Conservation (phyloP, 2,113 vertebrate species). For the Nannospalax galili region DNA sequence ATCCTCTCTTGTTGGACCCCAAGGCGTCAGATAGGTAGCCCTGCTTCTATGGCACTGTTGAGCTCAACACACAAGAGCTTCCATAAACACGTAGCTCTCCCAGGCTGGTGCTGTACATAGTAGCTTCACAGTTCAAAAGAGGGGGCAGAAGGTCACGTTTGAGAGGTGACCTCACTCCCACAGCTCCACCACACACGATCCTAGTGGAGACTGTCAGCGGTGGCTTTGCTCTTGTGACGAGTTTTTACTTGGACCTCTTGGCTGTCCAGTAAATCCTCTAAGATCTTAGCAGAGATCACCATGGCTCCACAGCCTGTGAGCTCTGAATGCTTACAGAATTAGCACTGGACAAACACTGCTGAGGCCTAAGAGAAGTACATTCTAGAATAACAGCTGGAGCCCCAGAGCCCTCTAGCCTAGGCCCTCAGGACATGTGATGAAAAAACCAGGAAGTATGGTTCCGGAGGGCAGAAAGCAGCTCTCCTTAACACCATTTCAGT, state of each 20-base stretch:
- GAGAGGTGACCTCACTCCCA: background rate
- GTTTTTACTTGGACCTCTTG: background rate
- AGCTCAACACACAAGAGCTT: too few relatives aligned
- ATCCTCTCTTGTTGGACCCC: background rate
- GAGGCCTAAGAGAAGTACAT: background rate
- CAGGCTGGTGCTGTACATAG: fast-evolving
- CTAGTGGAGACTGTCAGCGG: background rate
- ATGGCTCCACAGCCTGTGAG: background rate
- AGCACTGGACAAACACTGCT: background rate
- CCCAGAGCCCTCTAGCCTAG: background rate
- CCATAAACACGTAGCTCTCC: background rate
- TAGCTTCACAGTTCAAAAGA: too few relatives aligned
- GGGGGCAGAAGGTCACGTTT: background rate
- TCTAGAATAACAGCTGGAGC: background rate
- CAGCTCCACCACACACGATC: background rate
- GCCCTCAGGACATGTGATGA: background rate
- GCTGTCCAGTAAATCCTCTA: background rate
- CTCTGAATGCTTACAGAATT: background rate
- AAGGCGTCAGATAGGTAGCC: background rate
- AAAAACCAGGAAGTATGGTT: background rate
- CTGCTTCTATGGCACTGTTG: too few relatives aligned
- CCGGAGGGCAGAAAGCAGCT: background rate
- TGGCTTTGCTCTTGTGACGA: background rate
- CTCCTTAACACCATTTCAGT: background rate
- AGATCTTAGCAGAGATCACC: background rate